Conservation (phyloP, 2,113 vertebrate genomes). For the Haliaeetus leucogaster region DNA sequence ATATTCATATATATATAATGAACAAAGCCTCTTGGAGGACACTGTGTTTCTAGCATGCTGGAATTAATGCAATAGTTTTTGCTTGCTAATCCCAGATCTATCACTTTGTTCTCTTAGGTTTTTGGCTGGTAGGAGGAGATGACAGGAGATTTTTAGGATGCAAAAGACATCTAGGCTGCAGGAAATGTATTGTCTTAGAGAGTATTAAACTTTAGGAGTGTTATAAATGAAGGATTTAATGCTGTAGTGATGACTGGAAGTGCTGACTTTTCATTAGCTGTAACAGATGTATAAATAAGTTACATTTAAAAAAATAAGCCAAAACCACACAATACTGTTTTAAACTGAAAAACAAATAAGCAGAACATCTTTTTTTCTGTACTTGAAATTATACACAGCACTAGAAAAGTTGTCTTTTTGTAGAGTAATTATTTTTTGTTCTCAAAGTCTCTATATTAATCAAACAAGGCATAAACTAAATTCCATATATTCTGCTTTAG, state of each 20-base stretch:
- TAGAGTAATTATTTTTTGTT: neutral
- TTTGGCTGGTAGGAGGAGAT: neutral
- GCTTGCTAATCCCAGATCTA: neutral
- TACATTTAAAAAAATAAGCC: neutral
- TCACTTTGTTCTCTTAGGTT: neutral
- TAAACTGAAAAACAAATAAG: neutral
- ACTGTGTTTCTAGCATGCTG: neutral
- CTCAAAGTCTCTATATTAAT: neutral
- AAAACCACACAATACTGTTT: neutral
- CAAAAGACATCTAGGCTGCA: neutral
- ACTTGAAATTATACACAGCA: neutral
- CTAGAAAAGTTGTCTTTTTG: neutral
- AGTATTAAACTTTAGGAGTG: neutral
- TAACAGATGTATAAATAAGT: neutral
- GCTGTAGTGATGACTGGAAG: neutral
- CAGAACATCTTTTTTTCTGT: neutral
- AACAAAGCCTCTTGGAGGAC: neutral
- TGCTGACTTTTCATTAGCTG: neutral
- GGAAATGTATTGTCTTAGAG: neutral
- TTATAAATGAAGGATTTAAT: neutral
- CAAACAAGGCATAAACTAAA: neutral
- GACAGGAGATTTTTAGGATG: neutral
- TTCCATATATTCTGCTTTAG: neutral
- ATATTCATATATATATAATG: neutral
- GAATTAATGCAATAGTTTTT: neutral